Evolutionary conservation across 2,113 vertebrate species (phyloP), one percentile per base, ranked within the genome.

Genomic region (Lamprologus tigripictilis): DNA sequence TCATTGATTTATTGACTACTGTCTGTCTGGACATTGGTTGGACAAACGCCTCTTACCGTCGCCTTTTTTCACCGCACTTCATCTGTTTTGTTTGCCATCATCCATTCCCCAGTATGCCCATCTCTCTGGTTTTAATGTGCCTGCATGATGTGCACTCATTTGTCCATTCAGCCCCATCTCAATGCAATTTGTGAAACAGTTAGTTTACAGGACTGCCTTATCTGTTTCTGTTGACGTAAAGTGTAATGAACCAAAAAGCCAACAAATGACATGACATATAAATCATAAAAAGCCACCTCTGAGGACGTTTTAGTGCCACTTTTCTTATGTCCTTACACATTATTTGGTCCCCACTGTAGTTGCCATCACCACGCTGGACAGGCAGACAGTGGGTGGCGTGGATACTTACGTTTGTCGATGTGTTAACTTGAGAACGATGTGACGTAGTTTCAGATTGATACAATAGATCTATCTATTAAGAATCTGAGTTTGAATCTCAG

Each of bases 1-100:
- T 19, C 81, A 95, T 94, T 93, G 95, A 94, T 95, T 94, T 95
- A 95, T 95, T 93, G 93, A 94, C 80, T 80, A 57, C 19, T 4
- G 9, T 83, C 80, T 89, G 91, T 92, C 93, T 93, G 92, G 82
- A 92, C 85, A 86, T 89, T 78, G 84, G 85, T 85, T 73, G 83
- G 45, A 87, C 84, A 68, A 55, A 68, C 28, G 86, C 82, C n/a
- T 68, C 31, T 49, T 16, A 83, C 49, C 26, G 14, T 23, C n/a
- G 51, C 19, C 45, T 49, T 26, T 21, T 21, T 16, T 17, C 42
- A 12, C 6, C 5, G 16, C 53, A 40, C 57, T 51, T 82, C 63
- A 61, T 80, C 47, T 78, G 1, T 16, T 57, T 33, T 84, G 81
- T 86, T 58, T 19, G 73, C 13, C 10, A 53, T 21, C 58, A 40